These are phyloP conservation scores for Parazoanthus darwini DNA, from an alignment of 92 coral and sea anemone species.

Conservation along the genomic window DNA sequence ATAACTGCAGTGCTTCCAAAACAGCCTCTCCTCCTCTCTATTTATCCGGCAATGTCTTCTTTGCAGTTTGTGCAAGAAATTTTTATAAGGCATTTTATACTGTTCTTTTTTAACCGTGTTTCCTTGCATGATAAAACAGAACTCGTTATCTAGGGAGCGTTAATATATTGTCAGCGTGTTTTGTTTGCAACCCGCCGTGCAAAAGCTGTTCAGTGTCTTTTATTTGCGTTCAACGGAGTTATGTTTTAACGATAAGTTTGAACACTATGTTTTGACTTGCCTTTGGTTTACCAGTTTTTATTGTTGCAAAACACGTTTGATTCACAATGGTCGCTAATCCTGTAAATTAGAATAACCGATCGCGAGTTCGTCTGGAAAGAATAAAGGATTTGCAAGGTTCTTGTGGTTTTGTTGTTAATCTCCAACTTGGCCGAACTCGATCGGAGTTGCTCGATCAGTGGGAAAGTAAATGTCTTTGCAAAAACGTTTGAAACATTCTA, in stretches of 20 bases:
- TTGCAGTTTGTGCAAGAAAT: not conserved
- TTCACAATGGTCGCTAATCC: not conserved
- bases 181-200: not conserved
- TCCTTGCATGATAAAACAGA: conserved; percentile 1
- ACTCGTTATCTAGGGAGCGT: not conserved
- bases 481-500: no score
- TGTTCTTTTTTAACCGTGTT: not conserved
- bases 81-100: conserved; percentile 36
- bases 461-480: no score
- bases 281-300: no score
- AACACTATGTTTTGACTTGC: no score
- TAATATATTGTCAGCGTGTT: not conserved
- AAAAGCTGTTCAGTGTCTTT: not conserved
- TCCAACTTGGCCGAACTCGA: not conserved
- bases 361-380: conserved; percentile 1
- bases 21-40: not conserved
- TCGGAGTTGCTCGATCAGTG: no score
- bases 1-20: not conserved
- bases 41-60: not conserved
- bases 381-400: not conserved
- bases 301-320: no score
- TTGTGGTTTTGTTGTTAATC: not conserved
- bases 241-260: no score
- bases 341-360: not conserved
- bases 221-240: not conserved